Base-by-base conservation (phyloP, 1,140 invertebrate genomes). In the Lutraria rhynchaena region DNA sequence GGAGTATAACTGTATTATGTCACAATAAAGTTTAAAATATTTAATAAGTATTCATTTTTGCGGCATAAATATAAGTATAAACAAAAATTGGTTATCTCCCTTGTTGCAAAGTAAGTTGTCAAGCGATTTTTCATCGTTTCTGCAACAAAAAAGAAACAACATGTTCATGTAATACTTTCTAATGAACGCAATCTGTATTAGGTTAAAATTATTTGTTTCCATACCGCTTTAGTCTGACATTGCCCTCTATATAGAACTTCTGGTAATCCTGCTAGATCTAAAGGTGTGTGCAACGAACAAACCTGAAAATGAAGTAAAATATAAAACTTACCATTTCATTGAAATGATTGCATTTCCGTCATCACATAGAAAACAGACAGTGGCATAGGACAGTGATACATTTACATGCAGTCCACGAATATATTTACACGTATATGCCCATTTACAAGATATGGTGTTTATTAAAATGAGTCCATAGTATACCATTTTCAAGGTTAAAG, bases 211-310 rank as follows among this genome's bases (percentile, higher is more conserved):
- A n/a, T n/a, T n/a, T n/a, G n/a, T n/a, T n/a, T n/a, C n/a, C n/a
- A n/a, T 65, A 53, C 67, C 24, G 46, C 44, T 33, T 3, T 49
- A 33, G 2, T 70, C 46, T 53, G 33, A 22, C 67, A 70, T 3
- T 33, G 44, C 33, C 44, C 44, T n/a, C 46, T 70, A 24, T 70
- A 70, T 15, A 70, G 44, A 35, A 27, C n/a, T n/a, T 70, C 67
- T 9, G 67, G 67, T 7, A 51, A 46, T 4, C 49, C 49, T 19
- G 9, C 22, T 17, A 15, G 53, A 24, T 70, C 67, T 3, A 41
- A 27, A 24, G 67, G 67, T 17, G 24, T 22, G 24, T 53, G 33
- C 46, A 70, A 27, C 67, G 53, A 17, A 27, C 55, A 58, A 17
- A 15, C 13, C 55, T 58, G 55, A 17, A 58, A 58, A n/a, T 49